Conservation (phyloP, 2,113 vertebrate species). For the Plecotus auritus region DNA sequence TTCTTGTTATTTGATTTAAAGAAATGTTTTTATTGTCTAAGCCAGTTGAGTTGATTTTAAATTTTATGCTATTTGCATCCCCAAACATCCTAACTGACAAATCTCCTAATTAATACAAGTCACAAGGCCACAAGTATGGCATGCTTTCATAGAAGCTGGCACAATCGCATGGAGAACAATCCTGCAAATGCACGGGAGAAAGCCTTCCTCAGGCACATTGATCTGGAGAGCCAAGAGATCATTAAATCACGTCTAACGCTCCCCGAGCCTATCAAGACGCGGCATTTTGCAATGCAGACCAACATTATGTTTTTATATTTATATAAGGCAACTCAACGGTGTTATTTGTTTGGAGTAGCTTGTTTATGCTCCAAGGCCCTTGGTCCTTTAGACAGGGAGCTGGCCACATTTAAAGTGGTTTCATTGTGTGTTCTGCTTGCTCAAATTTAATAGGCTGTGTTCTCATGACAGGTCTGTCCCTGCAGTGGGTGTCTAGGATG, state of each 20-base stretch:
- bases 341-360: constrained; percentile 18
- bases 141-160: not conserved
- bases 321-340: constrained; percentile 14
- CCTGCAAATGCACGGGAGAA: not conserved
- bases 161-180: not conserved
- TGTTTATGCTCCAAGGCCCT: constrained; percentile 30
- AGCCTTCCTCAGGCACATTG: not conserved
- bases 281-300: constrained; percentile 35
- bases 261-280: not conserved
- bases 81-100: not conserved
- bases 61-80: not conserved
- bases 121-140: not conserved
- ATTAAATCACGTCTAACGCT: not conserved
- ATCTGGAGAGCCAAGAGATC: not conserved
- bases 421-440: constrained; percentile 19
- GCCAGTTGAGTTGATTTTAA: not conserved
- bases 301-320: constrained; percentile 17
- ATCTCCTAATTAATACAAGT: constrained; percentile 17
- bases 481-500: constrained; percentile 12
- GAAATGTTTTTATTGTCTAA: not conserved
- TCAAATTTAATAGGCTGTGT: constrained; percentile 32
- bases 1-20: not conserved
- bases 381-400: not conserved
- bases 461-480: constrained; percentile 61
- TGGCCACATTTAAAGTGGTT: constrained; percentile 31